phyloP scores from a whole-genome alignment of 2,888 invertebrate genomes.

The Drosophila demipolita region DNA sequence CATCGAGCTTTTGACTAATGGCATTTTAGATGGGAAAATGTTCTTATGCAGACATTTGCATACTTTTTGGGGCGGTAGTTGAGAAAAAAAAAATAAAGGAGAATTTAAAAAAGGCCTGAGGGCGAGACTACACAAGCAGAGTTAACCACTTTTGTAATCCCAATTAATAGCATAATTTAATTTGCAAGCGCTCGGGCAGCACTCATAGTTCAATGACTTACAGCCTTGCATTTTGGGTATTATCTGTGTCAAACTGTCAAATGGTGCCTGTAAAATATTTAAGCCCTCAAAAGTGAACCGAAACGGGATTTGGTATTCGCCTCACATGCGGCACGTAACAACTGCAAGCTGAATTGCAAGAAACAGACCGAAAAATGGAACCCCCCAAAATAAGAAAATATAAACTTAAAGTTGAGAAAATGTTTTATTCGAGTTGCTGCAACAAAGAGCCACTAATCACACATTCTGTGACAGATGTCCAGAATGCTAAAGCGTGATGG shows the following conservation, averaged over 20 bases:
- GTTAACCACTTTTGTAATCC: slow-evolving; percentile 37
- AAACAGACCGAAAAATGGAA: slow-evolving; percentile 4
- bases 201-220: slow-evolving; percentile 44
- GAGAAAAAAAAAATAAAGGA: slow-evolving; percentile 7
- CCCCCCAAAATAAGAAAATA: background rate
- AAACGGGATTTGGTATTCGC: slow-evolving; percentile 5
- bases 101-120: slow-evolving; percentile 46
- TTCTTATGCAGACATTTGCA: slow-evolving; percentile 71
- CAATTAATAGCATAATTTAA: slow-evolving; percentile 41
- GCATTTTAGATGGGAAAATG: slow-evolving; percentile 66
- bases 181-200: slow-evolving; percentile 4
- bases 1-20: slow-evolving; percentile 59
- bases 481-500: slow-evolving; percentile 19
- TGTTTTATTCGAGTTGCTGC: slow-evolving; percentile 24
- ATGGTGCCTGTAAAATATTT: slow-evolving; percentile 8
- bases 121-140: slow-evolving; percentile 16
- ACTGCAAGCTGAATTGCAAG: slow-evolving; percentile 54
- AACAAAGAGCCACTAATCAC: slow-evolving; percentile 31
- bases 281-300: slow-evolving; percentile 9
- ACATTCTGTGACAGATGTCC: slow-evolving; percentile 16
- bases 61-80: slow-evolving; percentile 40
- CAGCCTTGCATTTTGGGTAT: background rate
- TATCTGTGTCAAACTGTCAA: background rate
- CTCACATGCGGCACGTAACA: slow-evolving; percentile 56
- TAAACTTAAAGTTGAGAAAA: background rate